phyloP scores from a whole-genome alignment of 2,113 vertebrate genomes.

The Stomatorhinus ivindoensis region DNA sequence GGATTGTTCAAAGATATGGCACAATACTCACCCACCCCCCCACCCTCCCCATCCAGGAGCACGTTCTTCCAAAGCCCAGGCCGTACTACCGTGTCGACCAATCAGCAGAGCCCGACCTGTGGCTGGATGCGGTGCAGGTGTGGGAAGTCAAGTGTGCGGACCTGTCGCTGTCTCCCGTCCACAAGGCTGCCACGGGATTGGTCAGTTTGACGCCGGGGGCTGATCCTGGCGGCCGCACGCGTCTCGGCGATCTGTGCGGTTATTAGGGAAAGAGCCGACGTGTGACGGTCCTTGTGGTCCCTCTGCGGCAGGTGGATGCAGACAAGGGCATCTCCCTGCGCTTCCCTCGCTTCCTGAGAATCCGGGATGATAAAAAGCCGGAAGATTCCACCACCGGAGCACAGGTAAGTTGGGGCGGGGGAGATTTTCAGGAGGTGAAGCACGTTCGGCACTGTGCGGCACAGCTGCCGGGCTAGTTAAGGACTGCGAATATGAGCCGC shows the following conservation, averaged over 20 bases:
- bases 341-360: slow-evolving; percentile 75
- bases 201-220: slow-evolving; percentile 55
- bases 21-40: not conserved
- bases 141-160: slow-evolving; percentile 91
- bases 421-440: not conserved
- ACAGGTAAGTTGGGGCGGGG: slow-evolving; percentile 58
- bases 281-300: not conserved
- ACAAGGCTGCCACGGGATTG: slow-evolving; percentile 79
- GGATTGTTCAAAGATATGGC: not conserved
- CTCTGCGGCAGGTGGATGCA: slow-evolving; percentile 65
- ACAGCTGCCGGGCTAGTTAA: not conserved
- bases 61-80: slow-evolving; percentile 64
- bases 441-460: not conserved
- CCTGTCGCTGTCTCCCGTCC: slow-evolving; percentile 78
- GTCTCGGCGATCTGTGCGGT: not conserved
- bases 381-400: slow-evolving; percentile 73
- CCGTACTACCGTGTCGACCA: slow-evolving; percentile 74
- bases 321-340: slow-evolving; percentile 82
- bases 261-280: not conserved
- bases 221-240: not conserved
- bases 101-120: slow-evolving; percentile 70
- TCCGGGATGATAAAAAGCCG: slow-evolving; percentile 77
- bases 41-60: slow-evolving; percentile 51
- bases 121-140: slow-evolving; percentile 75
- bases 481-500: not conserved